A percentile compares a stretch with the other conserved stretches of the same genome.
phyloP scores from a whole-genome alignment of 37 sponge, comb jelly and placozoan species.

The Dysidea cf. avara region DNA sequence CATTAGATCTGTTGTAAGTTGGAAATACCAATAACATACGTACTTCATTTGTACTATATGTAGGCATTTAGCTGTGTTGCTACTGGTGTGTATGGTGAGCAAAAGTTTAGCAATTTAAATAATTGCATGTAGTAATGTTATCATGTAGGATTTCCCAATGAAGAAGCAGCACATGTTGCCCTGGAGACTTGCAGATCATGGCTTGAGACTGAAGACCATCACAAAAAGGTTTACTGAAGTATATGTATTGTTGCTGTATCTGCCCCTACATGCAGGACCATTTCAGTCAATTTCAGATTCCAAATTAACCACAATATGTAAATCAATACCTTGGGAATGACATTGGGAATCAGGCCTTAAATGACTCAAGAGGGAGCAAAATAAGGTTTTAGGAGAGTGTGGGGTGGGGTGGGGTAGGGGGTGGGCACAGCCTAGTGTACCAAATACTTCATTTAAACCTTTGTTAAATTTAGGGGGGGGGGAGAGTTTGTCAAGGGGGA shows the following conservation, averaged over 20 bases:
- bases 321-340: neutral
- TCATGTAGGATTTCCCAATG: conserved; percentile 72
- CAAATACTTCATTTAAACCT: too few species aligned
- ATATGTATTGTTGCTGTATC: neutral
- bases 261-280: neutral
- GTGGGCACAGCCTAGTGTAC: too few species aligned
- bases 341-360: neutral
- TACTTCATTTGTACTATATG: neutral
- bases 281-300: neutral
- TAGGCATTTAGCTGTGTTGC: conserved; percentile 92
- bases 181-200: conserved; percentile 61
- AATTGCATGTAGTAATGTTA: neutral
- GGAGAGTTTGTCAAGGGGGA: too few species aligned
- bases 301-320: neutral
- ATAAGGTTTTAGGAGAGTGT: too few species aligned
- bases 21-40: neutral
- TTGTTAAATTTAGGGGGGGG: too few species aligned
- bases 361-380: too few species aligned
- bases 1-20: conserved; percentile 76
- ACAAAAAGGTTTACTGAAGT: conserved; percentile 44
- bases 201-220: conserved; percentile 65
- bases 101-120: neutral
- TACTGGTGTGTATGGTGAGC: conserved; percentile 86
- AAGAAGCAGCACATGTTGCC: conserved; percentile 78
- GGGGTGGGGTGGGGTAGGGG: too few species aligned